phyloP scores from a whole-genome alignment of 2,797 vertebrate genomes.

The Echiichthys vipera region DNA sequence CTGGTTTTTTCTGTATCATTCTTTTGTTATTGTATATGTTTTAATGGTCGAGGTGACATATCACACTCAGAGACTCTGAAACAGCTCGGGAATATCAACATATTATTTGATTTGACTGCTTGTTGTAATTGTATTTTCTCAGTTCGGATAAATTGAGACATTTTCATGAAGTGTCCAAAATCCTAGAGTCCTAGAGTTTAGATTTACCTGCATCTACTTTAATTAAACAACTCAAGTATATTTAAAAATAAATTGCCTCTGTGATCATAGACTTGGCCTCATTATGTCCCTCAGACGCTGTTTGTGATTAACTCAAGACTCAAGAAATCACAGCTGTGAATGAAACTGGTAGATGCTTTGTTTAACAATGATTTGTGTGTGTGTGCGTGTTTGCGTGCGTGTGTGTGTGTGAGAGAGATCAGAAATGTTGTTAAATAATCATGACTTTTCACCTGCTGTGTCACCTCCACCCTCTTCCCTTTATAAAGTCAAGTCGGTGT shows the following conservation, averaged over 20 bases:
- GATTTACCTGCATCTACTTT: neutral
- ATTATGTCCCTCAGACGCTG: no score
- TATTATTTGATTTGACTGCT: neutral
- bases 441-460: slow-evolving; percentile 19
- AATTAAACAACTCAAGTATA: neutral
- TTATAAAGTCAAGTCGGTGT: neutral
- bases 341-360: no score
- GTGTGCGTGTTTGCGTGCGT: neutral
- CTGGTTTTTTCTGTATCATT: neutral
- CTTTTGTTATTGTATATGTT: neutral
- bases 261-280: no score
- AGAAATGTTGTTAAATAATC: neutral
- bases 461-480: neutral
- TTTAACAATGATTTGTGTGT: neutral
- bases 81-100: no score
- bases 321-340: no score
- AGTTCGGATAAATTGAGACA: neutral
- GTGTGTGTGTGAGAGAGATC: neutral
- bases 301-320: no score
- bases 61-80: no score
- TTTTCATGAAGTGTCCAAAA: neutral
- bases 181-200: neutral
- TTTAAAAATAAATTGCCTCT: neutral
- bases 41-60: neutral
- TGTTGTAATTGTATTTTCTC: neutral